Evolutionary conservation across 2,797 vertebrate genomes (phyloP), one percentile per base, ranked within the genome.

Genomic region (Poeciliopsis infans): DNA sequence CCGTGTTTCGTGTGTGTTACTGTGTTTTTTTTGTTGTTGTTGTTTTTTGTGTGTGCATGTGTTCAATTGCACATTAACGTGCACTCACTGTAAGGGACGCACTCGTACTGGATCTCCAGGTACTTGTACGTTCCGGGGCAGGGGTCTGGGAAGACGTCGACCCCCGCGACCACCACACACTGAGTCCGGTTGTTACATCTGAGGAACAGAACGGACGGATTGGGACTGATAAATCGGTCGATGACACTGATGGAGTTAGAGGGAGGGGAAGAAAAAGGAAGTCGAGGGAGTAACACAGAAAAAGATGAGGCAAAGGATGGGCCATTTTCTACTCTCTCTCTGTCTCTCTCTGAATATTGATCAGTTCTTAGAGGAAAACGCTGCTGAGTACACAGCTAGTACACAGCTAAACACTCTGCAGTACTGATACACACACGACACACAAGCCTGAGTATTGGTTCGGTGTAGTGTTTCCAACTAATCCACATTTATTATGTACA

Each of bases 31-130:
- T 8, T 10, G 23, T 2, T 7, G 31, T 6, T 39, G 39, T 1
- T 7, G 5, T 41, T 5, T 16, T 2, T 18, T 18, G 47, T 20
- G 47, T 51, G 7, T 25, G 20, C 85, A 16, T 80, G 25, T 79
- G 39, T 75, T 23, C 70, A 20, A 8, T 25, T 69, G n/a, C 41
- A 51, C 49, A 46, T 57, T 69, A 77, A 82, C 51, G 74, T 66
- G 75, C 94, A 97, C 97, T 97, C 95, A 98, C 97, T 98, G 93
- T 97, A 97, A 88, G 97, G 97, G 83, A 98, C 97, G 94, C 97
- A 98, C 91, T 98, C 97, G 92, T 98, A 97, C 91, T 61, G 96
- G 96, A 93, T 95, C 89, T 95, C 93, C 88, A 92, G 87, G 88
- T 94, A 94, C 81, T 93, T 95, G 91, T 95, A 94, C 75, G 93